Conservation (phyloP, 2,113 vertebrate genomes). For the Halcyon senegalensis region DNA sequence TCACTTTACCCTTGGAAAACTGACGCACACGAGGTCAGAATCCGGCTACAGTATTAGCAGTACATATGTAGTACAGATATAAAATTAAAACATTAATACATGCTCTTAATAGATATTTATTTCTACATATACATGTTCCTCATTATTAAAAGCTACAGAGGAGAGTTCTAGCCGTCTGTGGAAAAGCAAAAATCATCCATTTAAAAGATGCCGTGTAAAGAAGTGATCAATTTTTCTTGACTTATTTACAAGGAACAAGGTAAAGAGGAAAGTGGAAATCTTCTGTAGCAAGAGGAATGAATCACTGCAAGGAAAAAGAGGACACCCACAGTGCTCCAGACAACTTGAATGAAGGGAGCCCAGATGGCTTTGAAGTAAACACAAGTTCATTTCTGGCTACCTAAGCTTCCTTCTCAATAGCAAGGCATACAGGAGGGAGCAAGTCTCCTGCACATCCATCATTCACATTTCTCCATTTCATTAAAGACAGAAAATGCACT, state of each 20-base stretch:
- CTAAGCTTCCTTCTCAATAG: not conserved
- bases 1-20: not conserved
- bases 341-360: not conserved
- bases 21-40: not conserved
- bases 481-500: constrained; percentile 29
- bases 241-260: not conserved
- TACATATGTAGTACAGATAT: not conserved
- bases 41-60: not conserved
- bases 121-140: not conserved
- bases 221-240: not conserved
- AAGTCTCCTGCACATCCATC: not conserved
- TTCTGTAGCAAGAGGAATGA: not conserved
- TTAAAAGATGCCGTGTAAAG: not conserved
- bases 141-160: not conserved
- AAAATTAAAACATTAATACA: not conserved
- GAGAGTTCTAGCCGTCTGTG: not conserved
- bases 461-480: not conserved
- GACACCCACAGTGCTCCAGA: not conserved
- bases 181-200: not conserved
- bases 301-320: not conserved
- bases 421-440: not conserved
- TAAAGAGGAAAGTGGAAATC: not conserved
- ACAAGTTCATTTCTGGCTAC: not conserved
- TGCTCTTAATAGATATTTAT: not conserved
- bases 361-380: constrained; percentile 20